Percentiles rank a stretch among this genome's conserved stretches.
Conservation (phyloP, 2,113 vertebrate species). For the Pica pica region DNA sequence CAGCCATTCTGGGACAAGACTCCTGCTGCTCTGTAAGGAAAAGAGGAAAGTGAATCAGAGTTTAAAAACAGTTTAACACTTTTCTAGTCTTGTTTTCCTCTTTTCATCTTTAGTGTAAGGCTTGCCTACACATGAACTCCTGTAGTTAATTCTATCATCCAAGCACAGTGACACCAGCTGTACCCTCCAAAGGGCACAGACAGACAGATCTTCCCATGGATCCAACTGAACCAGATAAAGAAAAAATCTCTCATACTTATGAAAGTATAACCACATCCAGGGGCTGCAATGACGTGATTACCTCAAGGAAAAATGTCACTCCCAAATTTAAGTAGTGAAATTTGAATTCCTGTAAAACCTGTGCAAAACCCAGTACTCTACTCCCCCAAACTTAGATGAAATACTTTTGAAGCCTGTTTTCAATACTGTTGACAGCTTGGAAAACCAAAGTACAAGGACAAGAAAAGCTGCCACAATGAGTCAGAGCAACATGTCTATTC, state of each 20-base stretch:
- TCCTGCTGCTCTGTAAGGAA: constrained; percentile 12
- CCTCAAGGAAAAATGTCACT: not conserved
- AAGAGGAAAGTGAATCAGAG: constrained; percentile 39
- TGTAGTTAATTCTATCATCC: not conserved
- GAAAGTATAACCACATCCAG: not conserved
- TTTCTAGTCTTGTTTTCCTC: not conserved
- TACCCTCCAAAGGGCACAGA: not conserved
- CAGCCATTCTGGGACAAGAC: constrained; percentile 43
- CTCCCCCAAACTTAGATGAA: not conserved
- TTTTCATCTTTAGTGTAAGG: not conserved
- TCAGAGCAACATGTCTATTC: not conserved
- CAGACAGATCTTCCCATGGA: not conserved
- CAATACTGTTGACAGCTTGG: not conserved
- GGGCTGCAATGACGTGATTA: not conserved
- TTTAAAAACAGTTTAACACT: constrained; percentile 35
- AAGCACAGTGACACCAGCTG: not conserved
- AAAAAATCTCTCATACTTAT: not conserved
- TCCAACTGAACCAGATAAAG: not conserved
- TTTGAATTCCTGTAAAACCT: not conserved
- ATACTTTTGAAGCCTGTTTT: not conserved
- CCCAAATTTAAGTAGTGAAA: not conserved
- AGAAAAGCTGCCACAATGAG: not conserved
- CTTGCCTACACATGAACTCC: constrained; percentile 20
- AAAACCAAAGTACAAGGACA: not conserved
- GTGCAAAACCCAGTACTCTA: not conserved